These are phyloP conservation scores for Conus betulinus DNA, from an alignment of 1,140 invertebrate genomes.

Conservation along the genomic window DNA sequence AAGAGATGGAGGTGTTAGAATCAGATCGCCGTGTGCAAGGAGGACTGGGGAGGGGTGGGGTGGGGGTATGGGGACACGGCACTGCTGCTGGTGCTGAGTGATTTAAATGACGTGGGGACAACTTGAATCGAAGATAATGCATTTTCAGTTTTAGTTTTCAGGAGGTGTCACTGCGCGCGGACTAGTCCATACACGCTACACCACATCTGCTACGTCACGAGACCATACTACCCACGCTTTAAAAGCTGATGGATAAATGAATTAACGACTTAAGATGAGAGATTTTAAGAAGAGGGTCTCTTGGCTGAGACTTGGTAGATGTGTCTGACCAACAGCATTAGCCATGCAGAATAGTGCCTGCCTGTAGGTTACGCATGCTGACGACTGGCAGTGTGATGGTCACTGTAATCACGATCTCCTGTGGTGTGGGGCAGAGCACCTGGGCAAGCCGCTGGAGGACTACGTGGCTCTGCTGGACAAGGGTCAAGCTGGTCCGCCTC, in stretches of 20 bases:
- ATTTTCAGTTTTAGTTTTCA: background rate
- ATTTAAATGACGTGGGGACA: too few species aligned
- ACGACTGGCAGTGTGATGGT: background rate
- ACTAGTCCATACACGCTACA: too few species aligned
- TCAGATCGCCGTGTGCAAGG: too few species aligned
- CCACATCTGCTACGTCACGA: too few species aligned
- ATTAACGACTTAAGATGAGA: too few species aligned
- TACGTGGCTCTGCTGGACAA: constrained; percentile 76
- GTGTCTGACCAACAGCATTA: too few species aligned
- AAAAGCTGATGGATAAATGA: background rate
- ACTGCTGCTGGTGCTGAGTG: too few species aligned
- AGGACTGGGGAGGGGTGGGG: too few species aligned
- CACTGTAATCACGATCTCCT: background rate
- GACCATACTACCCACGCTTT: background rate
- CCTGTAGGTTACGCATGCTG: background rate
- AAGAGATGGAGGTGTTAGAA: too few species aligned
- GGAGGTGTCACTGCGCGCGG: too few species aligned
- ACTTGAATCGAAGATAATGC: background rate
- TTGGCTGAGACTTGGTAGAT: background rate
- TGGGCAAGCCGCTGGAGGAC: constrained; percentile 42
- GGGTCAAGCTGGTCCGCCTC: constrained; percentile 86
- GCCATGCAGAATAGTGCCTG: background rate
- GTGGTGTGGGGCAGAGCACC: constrained; percentile 80
- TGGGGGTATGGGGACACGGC: too few species aligned
- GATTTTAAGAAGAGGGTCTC: too few species aligned